Conservation (phyloP, 2,113 vertebrate species). For the Ciconia boyciana region DNA sequence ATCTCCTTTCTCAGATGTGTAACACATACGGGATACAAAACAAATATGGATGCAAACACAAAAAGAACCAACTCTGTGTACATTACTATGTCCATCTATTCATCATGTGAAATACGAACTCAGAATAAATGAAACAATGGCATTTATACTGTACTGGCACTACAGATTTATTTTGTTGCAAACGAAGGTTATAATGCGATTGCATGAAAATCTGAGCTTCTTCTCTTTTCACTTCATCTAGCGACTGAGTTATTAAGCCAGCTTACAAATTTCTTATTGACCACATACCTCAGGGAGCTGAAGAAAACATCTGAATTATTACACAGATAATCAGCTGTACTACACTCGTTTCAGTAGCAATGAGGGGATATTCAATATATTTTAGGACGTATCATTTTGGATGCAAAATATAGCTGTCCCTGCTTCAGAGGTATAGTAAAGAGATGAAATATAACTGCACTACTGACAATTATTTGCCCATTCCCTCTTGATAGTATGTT, state of each 20-base stretch:
- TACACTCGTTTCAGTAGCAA: constrained; percentile 37
- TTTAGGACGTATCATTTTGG: neutral
- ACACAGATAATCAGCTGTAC: constrained; percentile 29
- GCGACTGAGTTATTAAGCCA: neutral
- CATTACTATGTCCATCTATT: neutral
- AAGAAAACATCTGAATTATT: constrained; percentile 45
- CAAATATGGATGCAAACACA: neutral
- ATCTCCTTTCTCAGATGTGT: neutral
- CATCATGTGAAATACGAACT: neutral
- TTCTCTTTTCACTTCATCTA: neutral
- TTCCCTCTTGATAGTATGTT: constrained; percentile 65
- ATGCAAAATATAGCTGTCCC: constrained; percentile 29
- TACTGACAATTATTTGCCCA: constrained; percentile 65
- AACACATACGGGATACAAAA: neutral
- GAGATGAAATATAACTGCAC: constrained; percentile 52
- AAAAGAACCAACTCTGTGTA: neutral
- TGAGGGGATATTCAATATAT: neutral
- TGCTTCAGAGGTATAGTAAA: constrained; percentile 11
- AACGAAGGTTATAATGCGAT: neutral
- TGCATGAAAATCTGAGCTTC: neutral
- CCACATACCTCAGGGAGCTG: neutral
- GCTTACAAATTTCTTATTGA: constrained; percentile 37
- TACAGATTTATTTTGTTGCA: neutral
- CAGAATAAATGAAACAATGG: neutral
- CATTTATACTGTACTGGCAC: neutral